Evolutionary conservation across 2,888 invertebrate genomes (phyloP).

Genomic region (Cetonia aurata): DNA sequence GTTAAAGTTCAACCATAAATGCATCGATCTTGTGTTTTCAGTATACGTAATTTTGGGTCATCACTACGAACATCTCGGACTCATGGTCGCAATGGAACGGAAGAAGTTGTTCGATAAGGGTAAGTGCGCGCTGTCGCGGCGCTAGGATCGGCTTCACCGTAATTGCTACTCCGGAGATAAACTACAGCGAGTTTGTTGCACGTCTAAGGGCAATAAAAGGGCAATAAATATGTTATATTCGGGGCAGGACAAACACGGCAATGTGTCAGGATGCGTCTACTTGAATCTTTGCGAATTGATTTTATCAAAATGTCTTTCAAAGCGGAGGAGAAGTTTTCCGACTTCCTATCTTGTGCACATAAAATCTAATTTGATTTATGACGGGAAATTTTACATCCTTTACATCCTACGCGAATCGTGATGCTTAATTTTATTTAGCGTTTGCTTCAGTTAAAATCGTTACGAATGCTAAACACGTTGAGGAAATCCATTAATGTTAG

Average conservation of each 20-base stretch:
- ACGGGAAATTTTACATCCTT: too few species aligned
- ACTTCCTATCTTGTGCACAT: too few species aligned
- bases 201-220: not conserved
- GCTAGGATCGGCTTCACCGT: not conserved
- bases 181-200: constrained; percentile 4
- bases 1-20: constrained; percentile 32
- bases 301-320: too few species aligned
- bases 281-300: too few species aligned
- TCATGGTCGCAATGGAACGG: constrained; percentile 89
- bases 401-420: too few species aligned
- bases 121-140: constrained; percentile 61
- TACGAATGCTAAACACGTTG: too few species aligned
- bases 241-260: not conserved
- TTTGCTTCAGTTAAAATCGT: too few species aligned
- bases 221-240: not conserved
- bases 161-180: constrained; percentile 13
- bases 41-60: constrained; percentile 93
- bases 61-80: constrained; percentile 90
- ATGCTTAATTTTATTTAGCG: too few species aligned
- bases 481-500: too few species aligned
- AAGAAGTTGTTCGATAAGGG: constrained; percentile 84
- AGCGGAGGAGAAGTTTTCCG: too few species aligned
- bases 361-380: too few species aligned
- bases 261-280: too few species aligned
- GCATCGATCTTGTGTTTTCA: constrained; percentile 66